Evolutionary conservation across 2,113 vertebrate genomes (phyloP).

Genomic region (Ariopsis seemanni): DNA sequence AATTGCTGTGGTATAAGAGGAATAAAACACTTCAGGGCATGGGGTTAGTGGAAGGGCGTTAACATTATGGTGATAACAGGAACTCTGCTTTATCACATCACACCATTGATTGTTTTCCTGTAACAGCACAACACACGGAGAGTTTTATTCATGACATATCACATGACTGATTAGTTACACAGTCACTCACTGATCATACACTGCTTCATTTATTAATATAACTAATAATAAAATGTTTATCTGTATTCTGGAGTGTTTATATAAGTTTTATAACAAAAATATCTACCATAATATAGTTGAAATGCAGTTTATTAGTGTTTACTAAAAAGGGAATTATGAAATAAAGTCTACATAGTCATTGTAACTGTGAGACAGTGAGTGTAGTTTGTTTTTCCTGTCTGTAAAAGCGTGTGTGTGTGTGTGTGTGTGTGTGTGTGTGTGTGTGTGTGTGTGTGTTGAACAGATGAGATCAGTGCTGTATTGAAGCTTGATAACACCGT

Average conservation of each 20-base stretch:
- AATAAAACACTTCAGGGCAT: background rate
- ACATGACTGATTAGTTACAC: background rate
- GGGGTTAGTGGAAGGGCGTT: background rate
- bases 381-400: background rate
- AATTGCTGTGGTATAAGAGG: background rate
- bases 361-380: background rate
- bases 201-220: background rate
- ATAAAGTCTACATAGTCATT: background rate
- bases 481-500: constrained; percentile 99
- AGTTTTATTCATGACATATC: background rate
- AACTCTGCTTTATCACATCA: background rate
- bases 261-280: background rate
- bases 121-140: background rate
- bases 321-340: too few species aligned
- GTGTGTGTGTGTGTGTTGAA: background rate
- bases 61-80: background rate
- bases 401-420: background rate
- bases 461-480: constrained; percentile 96
- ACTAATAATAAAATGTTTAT: background rate
- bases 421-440: background rate
- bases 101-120: background rate
- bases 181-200: background rate
- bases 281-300: background rate
- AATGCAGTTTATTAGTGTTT: too few species aligned
- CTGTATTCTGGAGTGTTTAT: background rate